A percentile compares a stretch with the other conserved stretches of the same genome.
Conservation (phyloP, 53 echinoderm and acorn worm genomes). For the Stichopus horrens region DNA sequence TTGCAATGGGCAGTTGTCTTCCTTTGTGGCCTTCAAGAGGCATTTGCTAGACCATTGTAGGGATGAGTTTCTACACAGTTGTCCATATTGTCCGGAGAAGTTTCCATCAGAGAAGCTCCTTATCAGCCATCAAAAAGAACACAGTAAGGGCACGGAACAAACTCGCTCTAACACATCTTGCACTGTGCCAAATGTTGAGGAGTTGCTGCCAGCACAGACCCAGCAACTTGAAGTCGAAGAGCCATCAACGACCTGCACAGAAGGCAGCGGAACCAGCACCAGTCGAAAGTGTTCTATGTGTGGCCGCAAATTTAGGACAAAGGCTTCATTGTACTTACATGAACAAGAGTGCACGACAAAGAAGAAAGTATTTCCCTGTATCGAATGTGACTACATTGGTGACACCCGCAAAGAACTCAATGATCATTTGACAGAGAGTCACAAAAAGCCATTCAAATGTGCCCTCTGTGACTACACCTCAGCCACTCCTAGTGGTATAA, state of each 20-base stretch:
- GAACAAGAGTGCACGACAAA: conserved; percentile 36
- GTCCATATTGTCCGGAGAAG: neutral
- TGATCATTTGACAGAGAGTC: conserved; percentile 53
- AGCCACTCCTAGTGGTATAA: conserved; percentile 85
- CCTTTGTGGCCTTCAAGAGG: conserved; percentile 40
- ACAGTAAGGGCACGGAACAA: neutral
- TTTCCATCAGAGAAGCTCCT: neutral
- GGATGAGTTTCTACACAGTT: conserved; percentile 5
- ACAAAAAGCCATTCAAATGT: conserved; percentile 78
- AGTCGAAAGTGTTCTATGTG: conserved; percentile 21
- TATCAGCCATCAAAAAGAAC: neutral
- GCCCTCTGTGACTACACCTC: conserved; percentile 76
- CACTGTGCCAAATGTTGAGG: neutral
- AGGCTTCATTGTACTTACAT: conserved; percentile 42
- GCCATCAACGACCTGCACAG: neutral
- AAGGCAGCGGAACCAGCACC: neutral
- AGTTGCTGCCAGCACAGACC: neutral
- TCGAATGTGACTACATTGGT: conserved; percentile 71
- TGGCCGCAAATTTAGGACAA: conserved; percentile 32
- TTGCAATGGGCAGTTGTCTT: conserved; percentile 51
- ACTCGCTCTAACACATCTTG: neutral
- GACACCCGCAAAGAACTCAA: conserved; percentile 57
- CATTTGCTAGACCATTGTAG: conserved; percentile 63
- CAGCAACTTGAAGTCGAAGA: neutral
- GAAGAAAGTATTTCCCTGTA: conserved; percentile 49